Base-by-base conservation (phyloP, 2,888 invertebrate species). In the Salpingus planirostris region DNA sequence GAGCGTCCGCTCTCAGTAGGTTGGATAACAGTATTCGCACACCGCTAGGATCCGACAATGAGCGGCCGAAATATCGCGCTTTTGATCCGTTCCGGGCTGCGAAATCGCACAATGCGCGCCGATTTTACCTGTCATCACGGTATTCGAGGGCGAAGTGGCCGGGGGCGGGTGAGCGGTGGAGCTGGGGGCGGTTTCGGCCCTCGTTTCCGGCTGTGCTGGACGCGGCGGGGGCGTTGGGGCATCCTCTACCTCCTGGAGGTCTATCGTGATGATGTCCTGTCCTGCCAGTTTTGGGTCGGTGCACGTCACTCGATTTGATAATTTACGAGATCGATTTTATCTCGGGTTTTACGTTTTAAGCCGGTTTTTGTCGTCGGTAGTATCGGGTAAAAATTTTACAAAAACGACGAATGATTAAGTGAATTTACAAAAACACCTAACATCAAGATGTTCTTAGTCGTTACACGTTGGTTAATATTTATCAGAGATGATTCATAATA, bases 161-260 rank as follows among this genome's bases (percentile, higher is more conserved):
- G 62, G 52, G 26, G 62, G 52, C 27, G 61, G 44, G 39, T 46
- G 52, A 42, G 52, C 40, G 39, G 49, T 45, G 39, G 47, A 43
- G 14, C 47, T 50, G 13, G 57, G 48, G 14, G 54, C 48, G 12
- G 53, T 48, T 36, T 52, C 52, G 28, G 40, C 40, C 31, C 47
- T 40, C 28, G 47, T 41, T 38, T 55, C 54, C 40, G 48, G 46
- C 33, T 59, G 51, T 28, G 57, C 51, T 30, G 57, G 54, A n/a
- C n/a, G n/a, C 24, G 56, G 50, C n/a, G 52, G 41, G 35, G 50
- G 52, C 28, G 46, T 40, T 24, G 48, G 43, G 23, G 43, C 50
- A 55, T 62, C 59, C 50, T 63, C 63, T 52, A 59, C 62, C 55
- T 62, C 63, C 51, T 61, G 61, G 45, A 64, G 55, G 49, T 65